Evolutionary conservation across 2,113 vertebrate species (phyloP).

Genomic region (Nyctereutes procyonoides): DNA sequence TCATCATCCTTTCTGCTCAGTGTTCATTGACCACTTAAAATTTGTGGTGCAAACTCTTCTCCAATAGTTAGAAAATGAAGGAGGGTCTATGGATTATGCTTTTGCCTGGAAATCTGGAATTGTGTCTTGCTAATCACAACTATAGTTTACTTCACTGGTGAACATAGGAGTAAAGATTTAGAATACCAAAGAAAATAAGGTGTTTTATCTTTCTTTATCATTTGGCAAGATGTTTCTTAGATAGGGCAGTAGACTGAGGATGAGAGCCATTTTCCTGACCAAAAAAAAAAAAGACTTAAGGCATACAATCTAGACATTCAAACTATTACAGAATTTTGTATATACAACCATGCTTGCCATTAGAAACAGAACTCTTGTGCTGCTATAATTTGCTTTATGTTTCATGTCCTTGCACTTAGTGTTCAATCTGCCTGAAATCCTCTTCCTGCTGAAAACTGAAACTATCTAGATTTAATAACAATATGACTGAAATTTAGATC

Average conservation of each 20-base stretch:
- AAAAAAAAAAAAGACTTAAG: background rate
- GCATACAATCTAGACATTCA: background rate
- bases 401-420: background rate
- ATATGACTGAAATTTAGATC: background rate
- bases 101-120: background rate
- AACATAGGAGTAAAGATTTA: background rate
- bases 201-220: background rate
- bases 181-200: background rate
- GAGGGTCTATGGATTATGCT: background rate
- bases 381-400: background rate
- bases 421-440: background rate
- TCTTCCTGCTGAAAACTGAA: background rate
- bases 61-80: background rate
- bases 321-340: background rate
- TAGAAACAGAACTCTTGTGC: background rate
- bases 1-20: background rate
- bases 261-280: background rate
- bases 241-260: background rate
- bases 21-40: background rate
- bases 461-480: background rate
- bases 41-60: background rate
- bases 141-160: background rate
- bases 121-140: background rate
- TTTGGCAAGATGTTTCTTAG: background rate
- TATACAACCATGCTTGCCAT: background rate